These are phyloP conservation scores for Sinodicranocentrus sp. DNA, from an alignment of 2,888 invertebrate genomes.

Conservation along the genomic window DNA sequence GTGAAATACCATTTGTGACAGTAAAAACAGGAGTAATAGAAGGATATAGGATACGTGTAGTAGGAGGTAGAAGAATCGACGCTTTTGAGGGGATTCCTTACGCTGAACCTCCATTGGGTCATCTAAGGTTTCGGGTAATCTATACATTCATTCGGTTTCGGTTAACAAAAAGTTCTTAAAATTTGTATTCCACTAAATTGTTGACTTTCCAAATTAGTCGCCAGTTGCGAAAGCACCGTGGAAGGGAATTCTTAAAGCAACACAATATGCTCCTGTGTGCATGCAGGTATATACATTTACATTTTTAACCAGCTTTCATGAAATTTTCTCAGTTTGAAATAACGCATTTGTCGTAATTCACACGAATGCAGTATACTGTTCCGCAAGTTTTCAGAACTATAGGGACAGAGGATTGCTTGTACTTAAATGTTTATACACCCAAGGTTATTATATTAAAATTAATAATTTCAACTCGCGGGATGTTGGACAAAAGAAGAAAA, in stretches of 20 bases:
- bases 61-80: constrained; percentile 66
- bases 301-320: no score
- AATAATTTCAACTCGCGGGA: no score
- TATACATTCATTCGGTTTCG: neutral
- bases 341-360: neutral
- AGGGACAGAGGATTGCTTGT: constrained; percentile 71
- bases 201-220: no score
- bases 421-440: constrained; percentile 61
- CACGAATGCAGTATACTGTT: constrained; percentile 57
- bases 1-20: constrained; percentile 54
- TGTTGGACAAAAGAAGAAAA: no score
- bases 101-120: constrained; percentile 69
- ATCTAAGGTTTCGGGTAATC: constrained; percentile 68
- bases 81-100: constrained; percentile 73
- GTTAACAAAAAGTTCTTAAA: neutral
- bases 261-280: constrained; percentile 64
- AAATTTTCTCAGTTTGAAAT: no score
- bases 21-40: constrained; percentile 61
- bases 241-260: constrained; percentile 67
- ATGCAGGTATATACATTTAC: constrained; percentile 38
- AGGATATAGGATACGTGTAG: constrained; percentile 70
- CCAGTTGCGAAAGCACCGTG: constrained; percentile 70
- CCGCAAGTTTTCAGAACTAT: constrained; percentile 67
- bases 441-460: no score
- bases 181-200: no score